Evolutionary conservation across 2,888 invertebrate species (phyloP).

Genomic region (Spilarctia lutea): DNA sequence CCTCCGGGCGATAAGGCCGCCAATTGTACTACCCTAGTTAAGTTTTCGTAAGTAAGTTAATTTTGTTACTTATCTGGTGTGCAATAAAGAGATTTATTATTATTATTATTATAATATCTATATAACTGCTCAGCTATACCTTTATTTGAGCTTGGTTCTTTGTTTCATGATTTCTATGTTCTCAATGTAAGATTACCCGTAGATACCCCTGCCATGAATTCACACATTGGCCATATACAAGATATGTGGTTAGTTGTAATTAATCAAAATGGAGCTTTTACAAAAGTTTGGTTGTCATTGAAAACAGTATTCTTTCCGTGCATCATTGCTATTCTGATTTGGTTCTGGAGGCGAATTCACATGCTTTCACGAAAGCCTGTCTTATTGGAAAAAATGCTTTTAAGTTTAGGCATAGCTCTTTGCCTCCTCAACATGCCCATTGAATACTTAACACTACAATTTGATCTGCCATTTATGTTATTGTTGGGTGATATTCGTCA

Average conservation of each 20-base stretch:
- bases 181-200: conserved; percentile 96
- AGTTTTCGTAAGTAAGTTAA: too few species aligned
- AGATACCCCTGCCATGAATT: conserved; percentile 90
- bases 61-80: too few species aligned
- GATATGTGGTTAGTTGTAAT: conserved; percentile 95
- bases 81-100: too few species aligned
- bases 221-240: conserved; percentile 92
- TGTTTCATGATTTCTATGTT: conserved; percentile 97
- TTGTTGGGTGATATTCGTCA: conserved; percentile 97
- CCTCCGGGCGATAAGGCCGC: too few species aligned
- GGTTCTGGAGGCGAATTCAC: conserved; percentile 98
- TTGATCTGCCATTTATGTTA: conserved; percentile 98
- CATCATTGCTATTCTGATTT: conserved; percentile 92
- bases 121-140: conserved; percentile 97
- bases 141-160: conserved; percentile 98
- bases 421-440: conserved; percentile 96
- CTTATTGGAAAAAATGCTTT: conserved; percentile 96
- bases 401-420: conserved; percentile 94
- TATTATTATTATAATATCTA: too few species aligned
- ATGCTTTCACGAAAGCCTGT: conserved; percentile 95
- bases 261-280: conserved; percentile 99
- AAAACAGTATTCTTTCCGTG: conserved; percentile 97
- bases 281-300: conserved; percentile 97
- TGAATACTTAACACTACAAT: conserved; percentile 95
- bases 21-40: too few species aligned